These are phyloP conservation scores for Drosophila sproati DNA, from an alignment of 1,140 invertebrate species.

Conservation along the genomic window DNA sequence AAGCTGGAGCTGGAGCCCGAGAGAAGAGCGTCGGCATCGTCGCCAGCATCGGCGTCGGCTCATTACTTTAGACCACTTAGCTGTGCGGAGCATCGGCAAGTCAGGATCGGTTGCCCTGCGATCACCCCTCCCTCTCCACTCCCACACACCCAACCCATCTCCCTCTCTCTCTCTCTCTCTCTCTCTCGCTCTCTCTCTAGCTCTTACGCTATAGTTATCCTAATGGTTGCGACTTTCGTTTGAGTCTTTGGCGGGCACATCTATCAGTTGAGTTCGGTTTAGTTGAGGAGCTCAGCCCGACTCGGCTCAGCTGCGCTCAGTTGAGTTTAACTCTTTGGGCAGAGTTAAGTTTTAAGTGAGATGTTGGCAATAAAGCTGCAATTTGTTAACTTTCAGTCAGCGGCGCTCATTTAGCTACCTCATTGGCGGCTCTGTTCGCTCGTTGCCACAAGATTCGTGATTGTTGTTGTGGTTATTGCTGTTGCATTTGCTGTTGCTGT, in stretches of 20 bases:
- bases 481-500: conserved; percentile 5
- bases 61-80: conserved; percentile 82
- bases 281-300: conserved; percentile 37
- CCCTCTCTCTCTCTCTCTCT: conserved; percentile 14
- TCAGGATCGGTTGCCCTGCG: conserved; percentile 67
- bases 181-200: conserved; percentile 5
- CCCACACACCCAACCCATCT: conserved; percentile 1
- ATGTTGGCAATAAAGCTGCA: conserved; percentile 82
- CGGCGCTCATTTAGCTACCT: conserved; percentile 77
- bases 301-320: conserved; percentile 2
- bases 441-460: conserved; percentile 56
- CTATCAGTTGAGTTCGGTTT: conserved; percentile 34
- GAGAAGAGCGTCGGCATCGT: conserved; percentile 1
- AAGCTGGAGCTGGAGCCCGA: conserved; percentile 7
- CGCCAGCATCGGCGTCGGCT: conserved; percentile 35
- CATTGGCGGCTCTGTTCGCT: conserved; percentile 78
- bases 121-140: conserved; percentile 29
- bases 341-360: conserved; percentile 70
- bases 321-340: conserved; percentile 16
- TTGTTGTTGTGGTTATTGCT: conserved; percentile 23
- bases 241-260: conserved; percentile 70
- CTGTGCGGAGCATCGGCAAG: conserved; percentile 61
- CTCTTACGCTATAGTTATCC: conserved; percentile 82
- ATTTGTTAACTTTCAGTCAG: conserved; percentile 75
- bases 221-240: conserved; percentile 81